A percentile compares a stretch with the other conserved stretches of the same genome.
Conservation (phyloP, 2,113 vertebrate species). For the Apeltes quadracus region DNA sequence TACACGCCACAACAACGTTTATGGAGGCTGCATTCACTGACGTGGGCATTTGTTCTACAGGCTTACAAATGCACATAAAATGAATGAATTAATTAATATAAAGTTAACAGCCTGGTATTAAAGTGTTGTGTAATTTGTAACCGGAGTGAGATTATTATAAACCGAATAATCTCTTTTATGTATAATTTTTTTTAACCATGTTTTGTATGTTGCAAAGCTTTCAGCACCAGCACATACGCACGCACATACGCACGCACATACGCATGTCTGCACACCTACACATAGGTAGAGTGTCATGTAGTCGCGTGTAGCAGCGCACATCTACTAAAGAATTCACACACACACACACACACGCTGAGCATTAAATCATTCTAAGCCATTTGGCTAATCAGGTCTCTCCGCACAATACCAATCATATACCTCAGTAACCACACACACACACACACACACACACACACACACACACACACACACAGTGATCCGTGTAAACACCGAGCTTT, state of each 20-base stretch:
- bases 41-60: background rate
- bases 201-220: conserved; percentile 17
- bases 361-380: conserved; percentile 67
- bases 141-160: conserved; percentile 24
- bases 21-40: background rate
- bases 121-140: background rate
- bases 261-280: conserved; percentile 2
- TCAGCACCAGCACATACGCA: background rate
- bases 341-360: conserved; percentile 27
- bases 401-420: conserved; percentile 53
- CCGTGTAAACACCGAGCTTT: conserved; percentile 23
- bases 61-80: background rate
- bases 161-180: conserved; percentile 26
- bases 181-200: conserved; percentile 31
- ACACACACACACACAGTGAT: background rate
- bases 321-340: conserved; percentile 39
- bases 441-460: conserved; percentile 12
- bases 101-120: background rate
- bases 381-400: conserved; percentile 64
- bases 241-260: conserved; percentile 2
- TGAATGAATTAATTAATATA: no score
- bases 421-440: conserved; percentile 9
- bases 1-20: background rate
- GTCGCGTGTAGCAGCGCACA: conserved; percentile 15
- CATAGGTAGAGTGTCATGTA: conserved; percentile 6